Percentiles rank a stretch among this genome's conserved stretches.
Evolutionary conservation across 2,113 vertebrate species (phyloP).

Genomic region (Alosa alosa): DNA sequence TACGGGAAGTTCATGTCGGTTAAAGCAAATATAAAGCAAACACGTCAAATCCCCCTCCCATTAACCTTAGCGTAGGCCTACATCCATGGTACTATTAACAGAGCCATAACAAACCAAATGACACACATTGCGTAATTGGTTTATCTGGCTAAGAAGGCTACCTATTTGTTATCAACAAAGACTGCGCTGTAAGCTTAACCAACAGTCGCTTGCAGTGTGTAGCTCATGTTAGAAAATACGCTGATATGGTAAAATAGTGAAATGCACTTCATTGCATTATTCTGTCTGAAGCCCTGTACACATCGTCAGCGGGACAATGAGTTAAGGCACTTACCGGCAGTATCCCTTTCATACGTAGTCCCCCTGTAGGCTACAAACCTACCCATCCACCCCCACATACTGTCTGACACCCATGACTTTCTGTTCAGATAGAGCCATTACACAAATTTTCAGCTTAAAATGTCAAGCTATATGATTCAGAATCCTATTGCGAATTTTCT

Average conservation of each 20-base stretch:
- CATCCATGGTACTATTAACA: background rate
- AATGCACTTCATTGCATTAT: background rate
- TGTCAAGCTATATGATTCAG: too few relatives aligned
- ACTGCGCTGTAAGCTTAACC: background rate
- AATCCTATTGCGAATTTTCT: background rate
- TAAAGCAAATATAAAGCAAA: constrained; percentile 18
- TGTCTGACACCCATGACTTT: background rate
- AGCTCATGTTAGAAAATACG: background rate
- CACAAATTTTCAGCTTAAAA: background rate
- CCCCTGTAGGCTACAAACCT: background rate
- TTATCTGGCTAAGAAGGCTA: constrained; percentile 14
- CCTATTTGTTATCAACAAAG: background rate
- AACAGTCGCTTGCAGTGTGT: background rate
- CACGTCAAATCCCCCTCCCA: background rate
- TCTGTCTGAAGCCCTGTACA: background rate
- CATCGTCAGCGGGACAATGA: background rate
- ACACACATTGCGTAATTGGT: constrained; percentile 8
- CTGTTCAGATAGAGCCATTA: background rate
- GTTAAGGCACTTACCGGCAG: background rate
- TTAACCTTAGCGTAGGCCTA: background rate
- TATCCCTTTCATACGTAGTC: constrained; percentile 2
- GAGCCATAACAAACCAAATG: background rate
- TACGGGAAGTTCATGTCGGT: background rate
- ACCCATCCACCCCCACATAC: background rate
- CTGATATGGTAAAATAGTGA: background rate